Base-by-base conservation (phyloP, 2,888 invertebrate genomes). In the Drosophila lutescens region DNA sequence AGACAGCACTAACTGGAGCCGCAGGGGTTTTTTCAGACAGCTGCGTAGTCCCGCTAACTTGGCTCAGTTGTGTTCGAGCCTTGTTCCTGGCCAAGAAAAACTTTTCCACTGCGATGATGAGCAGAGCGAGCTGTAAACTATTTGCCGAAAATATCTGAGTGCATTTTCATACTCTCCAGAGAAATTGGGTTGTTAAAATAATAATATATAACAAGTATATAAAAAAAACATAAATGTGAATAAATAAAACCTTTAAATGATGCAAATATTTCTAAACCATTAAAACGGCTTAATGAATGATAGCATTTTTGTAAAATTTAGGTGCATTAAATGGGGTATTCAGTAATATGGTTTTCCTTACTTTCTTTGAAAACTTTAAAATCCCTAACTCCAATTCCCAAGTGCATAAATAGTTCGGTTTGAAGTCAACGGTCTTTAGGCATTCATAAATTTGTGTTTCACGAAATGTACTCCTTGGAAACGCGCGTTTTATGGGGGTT, bases 401-500 rank as follows among this genome's bases (percentile, higher is more conserved):
- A 46, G 46, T 46, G n/a, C n/a, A 7, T 30, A 7, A 26, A 30
- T 15, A 15, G 5, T 30, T 46, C 32, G 51, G 41, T 9, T 34
- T 59, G 9, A 23, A 34, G 12, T 9, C 17, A 8, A 13, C 13
- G 46, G 46, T n/a, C 3, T 12, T 47, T 3, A 2, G 55, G 43
- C 54, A 55, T 55, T 67, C 72, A 72, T 79, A 80, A 81, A 80
- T 65, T 79, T 67, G 74, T 47, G 58, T 56, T 74, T 54, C 46
- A 32, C 23, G 50, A 77, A 68, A 71, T 74, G 34, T 60, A 72
- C 63, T 79, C 47, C 59, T 41, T 56, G 47, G 36, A 63, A 47
- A 60, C 23, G 44, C 53, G 40, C 1, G 0, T 13, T 32, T 26
- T 3, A 13, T 26, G 36, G 40, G 43, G 43, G 10, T 20, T 20